phyloP scores from a whole-genome alignment of 2,113 vertebrate genomes.

The Nothoprocta pentlandii region DNA sequence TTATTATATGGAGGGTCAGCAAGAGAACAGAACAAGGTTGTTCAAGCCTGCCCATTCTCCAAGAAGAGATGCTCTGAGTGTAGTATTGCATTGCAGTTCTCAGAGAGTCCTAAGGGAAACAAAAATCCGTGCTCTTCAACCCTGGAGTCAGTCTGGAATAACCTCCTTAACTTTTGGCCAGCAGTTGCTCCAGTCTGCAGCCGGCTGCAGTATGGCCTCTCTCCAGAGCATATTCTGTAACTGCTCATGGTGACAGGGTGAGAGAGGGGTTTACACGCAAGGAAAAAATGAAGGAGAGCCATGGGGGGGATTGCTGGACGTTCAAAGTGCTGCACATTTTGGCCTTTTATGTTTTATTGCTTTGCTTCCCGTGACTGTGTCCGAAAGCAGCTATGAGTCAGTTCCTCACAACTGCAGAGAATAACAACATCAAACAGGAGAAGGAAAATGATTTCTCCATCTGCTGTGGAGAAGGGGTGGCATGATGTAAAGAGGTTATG shows the following conservation, averaged over 20 bases:
- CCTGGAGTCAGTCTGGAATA: neutral
- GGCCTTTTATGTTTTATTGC: slow-evolving; percentile 52
- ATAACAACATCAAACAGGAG: slow-evolving; percentile 54
- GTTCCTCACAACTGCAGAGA: slow-evolving; percentile 34
- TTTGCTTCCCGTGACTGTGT: slow-evolving; percentile 34
- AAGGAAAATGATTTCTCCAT: slow-evolving; percentile 65
- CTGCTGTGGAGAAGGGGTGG: slow-evolving; percentile 37
- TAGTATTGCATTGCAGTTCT: neutral
- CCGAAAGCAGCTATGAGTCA: slow-evolving; percentile 66
- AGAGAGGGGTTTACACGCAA: slow-evolving; percentile 28
- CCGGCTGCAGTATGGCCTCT: neutral
- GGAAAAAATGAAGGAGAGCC: slow-evolving; percentile 44
- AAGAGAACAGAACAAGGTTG: neutral
- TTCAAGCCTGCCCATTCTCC: neutral
- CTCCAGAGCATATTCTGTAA: slow-evolving; percentile 16
- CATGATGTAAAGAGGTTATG: slow-evolving; percentile 47
- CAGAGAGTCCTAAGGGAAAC: neutral
- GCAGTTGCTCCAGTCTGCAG: neutral
- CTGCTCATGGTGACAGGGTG: neutral
- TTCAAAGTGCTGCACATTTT: slow-evolving; percentile 38
- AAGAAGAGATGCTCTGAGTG: neutral
- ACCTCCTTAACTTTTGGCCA: slow-evolving; percentile 1
- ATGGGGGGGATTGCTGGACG: neutral
- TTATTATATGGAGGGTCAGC: neutral
- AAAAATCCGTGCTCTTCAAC: slow-evolving; percentile 3